Percentiles rank a stretch among this genome's conserved stretches.
These are phyloP conservation scores for Antennarius striatus DNA, from an alignment of 2,113 vertebrate species.

Conservation along the genomic window DNA sequence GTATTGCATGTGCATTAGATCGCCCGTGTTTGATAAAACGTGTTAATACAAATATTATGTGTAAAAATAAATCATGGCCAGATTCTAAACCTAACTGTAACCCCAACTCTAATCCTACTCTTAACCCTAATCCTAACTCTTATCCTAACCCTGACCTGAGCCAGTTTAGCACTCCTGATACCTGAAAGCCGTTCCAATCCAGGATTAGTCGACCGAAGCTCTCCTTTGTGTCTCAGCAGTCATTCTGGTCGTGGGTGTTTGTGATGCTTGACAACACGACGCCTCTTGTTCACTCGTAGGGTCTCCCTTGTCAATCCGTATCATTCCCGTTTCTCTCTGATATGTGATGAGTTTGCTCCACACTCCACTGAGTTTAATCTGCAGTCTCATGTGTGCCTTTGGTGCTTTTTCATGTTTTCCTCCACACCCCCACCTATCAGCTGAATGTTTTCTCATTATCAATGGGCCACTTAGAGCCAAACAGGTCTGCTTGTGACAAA, in stretches of 20 bases:
- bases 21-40: too few relatives aligned
- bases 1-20: too few relatives aligned
- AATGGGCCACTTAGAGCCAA: background rate
- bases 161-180: conserved; percentile 20
- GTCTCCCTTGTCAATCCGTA: conserved; percentile 1
- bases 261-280: conserved; percentile 4
- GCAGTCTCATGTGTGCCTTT: background rate
- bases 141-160: background rate
- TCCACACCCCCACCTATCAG: conserved; percentile 1
- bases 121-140: too few relatives aligned
- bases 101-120: too few relatives aligned
- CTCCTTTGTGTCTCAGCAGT: conserved; percentile 8
- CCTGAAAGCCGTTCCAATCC: conserved; percentile 18
- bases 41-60: too few relatives aligned
- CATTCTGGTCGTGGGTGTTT: conserved; percentile 6
- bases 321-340: background rate
- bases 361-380: conserved; percentile 6
- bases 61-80: too few relatives aligned
- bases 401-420: conserved; percentile 1
- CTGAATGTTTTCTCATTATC: conserved; percentile 18
- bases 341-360: background rate
- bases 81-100: too few relatives aligned
- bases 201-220: conserved; percentile 10
- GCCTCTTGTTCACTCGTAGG: background rate
- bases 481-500: background rate